Conservation (phyloP, 1,140 invertebrate species). For the Mamestra configurata region DNA sequence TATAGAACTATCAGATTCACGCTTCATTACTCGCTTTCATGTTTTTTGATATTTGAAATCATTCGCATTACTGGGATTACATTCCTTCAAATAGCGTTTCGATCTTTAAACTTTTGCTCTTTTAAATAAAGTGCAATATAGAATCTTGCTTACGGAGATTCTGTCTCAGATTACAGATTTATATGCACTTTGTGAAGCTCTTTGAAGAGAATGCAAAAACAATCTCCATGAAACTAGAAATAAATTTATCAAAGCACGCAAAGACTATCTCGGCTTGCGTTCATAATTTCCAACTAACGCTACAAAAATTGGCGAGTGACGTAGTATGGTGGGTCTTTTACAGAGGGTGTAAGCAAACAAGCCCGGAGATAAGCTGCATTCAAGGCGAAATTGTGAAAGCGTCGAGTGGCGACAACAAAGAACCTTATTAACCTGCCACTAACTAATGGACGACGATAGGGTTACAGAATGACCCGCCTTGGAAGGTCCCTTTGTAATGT, state of each 20-base stretch:
- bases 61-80: background rate
- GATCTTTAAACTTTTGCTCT: background rate
- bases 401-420: conserved; percentile 75
- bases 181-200: conserved; percentile 30
- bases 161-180: conserved; percentile 14
- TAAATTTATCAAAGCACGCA: conserved; percentile 47
- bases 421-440: conserved; percentile 84
- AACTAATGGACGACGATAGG: conserved; percentile 81
- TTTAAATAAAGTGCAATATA: background rate
- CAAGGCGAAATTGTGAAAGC: conserved; percentile 81
- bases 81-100: background rate
- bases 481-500: conserved; percentile 67
- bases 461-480: conserved; percentile 62
- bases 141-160: background rate
- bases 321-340: conserved; percentile 68
- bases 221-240: conserved; percentile 48
- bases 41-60: background rate
- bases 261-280: conserved; percentile 61
- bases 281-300: conserved; percentile 78
- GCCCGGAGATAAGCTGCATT: conserved; percentile 81
- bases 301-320: conserved; percentile 76
- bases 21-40: conserved; percentile 34
- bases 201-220: conserved; percentile 37
- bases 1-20: conserved; percentile 7
- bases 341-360: conserved; percentile 74